Evolutionary conservation across 2,113 vertebrate species (phyloP).

Genomic region (Tricholaema leucomelas): DNA sequence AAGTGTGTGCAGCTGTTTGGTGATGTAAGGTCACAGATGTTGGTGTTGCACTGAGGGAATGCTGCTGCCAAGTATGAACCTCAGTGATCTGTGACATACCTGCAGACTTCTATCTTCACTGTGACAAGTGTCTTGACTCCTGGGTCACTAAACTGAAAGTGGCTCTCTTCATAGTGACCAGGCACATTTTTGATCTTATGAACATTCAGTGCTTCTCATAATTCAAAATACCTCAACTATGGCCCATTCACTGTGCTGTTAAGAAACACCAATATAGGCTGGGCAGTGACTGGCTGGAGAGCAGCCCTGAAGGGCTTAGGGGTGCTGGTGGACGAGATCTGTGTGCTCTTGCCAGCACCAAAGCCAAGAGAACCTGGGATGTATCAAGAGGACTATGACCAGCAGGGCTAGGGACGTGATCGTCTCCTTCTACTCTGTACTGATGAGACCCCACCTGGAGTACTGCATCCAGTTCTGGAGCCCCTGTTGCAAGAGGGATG

Average conservation of each 20-base stretch:
- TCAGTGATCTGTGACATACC: neutral
- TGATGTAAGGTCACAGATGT: constrained; percentile 26
- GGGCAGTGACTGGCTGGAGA: too few species aligned
- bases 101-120: neutral
- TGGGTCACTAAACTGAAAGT: neutral
- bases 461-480: too few species aligned
- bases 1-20: constrained; percentile 3
- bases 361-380: too few species aligned
- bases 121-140: neutral
- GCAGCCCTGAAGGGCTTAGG: too few species aligned
- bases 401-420: too few species aligned
- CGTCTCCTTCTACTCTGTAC: too few species aligned
- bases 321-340: too few species aligned
- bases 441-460: too few species aligned
- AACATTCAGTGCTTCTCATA: neutral
- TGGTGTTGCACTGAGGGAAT: neutral
- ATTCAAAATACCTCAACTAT: neutral
- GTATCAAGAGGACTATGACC: too few species aligned
- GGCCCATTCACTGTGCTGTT: neutral
- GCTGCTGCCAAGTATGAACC: neutral
- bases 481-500: too few species aligned
- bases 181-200: neutral
- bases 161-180: neutral
- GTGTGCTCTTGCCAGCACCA: too few species aligned
- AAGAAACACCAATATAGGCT: neutral